phyloP scores from a whole-genome alignment of 2,888 invertebrate species.

The Mythimna ferrago region DNA sequence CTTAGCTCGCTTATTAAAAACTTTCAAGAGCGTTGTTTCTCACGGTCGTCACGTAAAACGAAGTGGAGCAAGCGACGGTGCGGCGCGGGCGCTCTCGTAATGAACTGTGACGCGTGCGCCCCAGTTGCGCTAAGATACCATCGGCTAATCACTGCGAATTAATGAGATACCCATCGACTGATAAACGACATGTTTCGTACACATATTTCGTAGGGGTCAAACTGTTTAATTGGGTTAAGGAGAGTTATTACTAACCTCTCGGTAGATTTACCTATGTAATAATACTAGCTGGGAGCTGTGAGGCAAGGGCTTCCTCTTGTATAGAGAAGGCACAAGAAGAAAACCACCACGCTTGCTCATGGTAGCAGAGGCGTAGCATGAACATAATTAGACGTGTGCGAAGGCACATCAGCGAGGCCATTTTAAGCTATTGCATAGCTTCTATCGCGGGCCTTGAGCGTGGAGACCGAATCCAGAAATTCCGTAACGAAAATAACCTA shows the following conservation, averaged over 20 bases:
- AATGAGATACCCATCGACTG: conserved; percentile 69
- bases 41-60: conserved; percentile 73
- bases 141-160: conserved; percentile 78
- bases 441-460: too few species aligned
- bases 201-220: conserved; percentile 51
- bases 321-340: not conserved
- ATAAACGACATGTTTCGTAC: conserved; percentile 52
- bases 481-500: too few species aligned
- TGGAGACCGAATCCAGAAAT: too few species aligned
- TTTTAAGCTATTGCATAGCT: too few species aligned
- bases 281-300: not conserved
- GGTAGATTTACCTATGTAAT: not conserved
- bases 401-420: too few species aligned
- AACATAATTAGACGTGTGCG: too few species aligned
- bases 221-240: conserved; percentile 36
- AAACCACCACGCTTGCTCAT: not conserved
- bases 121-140: conserved; percentile 74
- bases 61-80: conserved; percentile 71
- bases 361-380: too few species aligned
- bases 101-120: conserved; percentile 76
- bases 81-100: conserved; percentile 66
- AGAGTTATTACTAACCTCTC: conserved; percentile 5
- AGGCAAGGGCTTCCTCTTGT: not conserved
- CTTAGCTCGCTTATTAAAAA: conserved; percentile 59
- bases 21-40: conserved; percentile 62